Base-by-base conservation (phyloP, 2,888 invertebrate species). In the Schrankia costaestrigalis region DNA sequence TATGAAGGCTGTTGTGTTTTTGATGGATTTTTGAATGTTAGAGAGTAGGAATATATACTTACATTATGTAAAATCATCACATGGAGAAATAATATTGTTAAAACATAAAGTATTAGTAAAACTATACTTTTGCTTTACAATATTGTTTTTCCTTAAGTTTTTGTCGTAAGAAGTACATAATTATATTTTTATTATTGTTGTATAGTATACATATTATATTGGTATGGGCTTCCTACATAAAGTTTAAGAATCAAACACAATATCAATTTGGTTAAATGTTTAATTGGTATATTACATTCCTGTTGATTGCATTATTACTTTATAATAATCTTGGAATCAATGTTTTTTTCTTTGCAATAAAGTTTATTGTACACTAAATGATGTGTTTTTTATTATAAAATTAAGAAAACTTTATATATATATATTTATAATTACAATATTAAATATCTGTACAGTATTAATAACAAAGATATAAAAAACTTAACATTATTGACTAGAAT, bases 201-300 rank as follows among this genome's bases (percentile, higher is more conserved):
- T 14, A 27, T 21, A 7, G 31, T 21, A 2, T 31, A 3, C 11
- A 14, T 24, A 22, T 17, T 27, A 21, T 17, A 18, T 12, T 11
- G 24, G 13, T 30, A 32, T 36, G 65, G 58, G 64, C 62, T 66
- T 69, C 55, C 58, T 49, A 32, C 22, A 53, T 21, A 8, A 39
- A 35, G 35, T 47, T 58, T 31, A 21, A 12, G 39, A 48, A 66
- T 64, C 53, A 77, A 65, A 71, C 48, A 68, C 53, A 52, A 63
- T 50, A 51, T 56, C 47, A 51, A 63, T 71, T 70, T 61, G 71
- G 84, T 79, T 82, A 78, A 56, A 70, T 60, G 56, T 72, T 82
- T 83, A 75, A 76, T 84, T 72, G 68, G 72, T 77, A 67, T 65
- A 61, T 65, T 79, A 81, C 83, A 83, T 84, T 84, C 82, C 82